Percentiles rank a stretch among this genome's conserved stretches.
These are phyloP conservation scores for Circaetus cinerascens DNA, from an alignment of 2,113 vertebrate species.

Conservation along the genomic window DNA sequence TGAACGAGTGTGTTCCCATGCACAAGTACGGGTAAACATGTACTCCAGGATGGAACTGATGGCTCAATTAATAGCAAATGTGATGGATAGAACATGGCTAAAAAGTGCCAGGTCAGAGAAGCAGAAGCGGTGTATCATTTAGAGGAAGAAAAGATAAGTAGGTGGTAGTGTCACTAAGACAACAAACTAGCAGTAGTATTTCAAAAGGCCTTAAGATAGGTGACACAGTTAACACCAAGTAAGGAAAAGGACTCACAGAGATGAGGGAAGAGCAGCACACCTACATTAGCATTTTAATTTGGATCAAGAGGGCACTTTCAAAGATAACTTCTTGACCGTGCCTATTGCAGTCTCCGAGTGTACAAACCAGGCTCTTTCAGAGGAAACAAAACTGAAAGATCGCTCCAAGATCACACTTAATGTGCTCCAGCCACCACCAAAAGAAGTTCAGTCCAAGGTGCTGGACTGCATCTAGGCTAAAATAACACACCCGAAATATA, in stretches of 20 bases:
- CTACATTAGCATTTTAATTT: not conserved
- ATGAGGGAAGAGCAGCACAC: not conserved
- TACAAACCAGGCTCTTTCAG: not conserved
- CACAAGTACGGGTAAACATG: not conserved
- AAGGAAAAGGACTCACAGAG: not conserved
- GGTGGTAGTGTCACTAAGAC: not conserved
- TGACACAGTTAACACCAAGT: not conserved
- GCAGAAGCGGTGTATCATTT: not conserved
- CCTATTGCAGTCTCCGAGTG: not conserved
- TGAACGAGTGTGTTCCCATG: not conserved
- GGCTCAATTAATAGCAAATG: not conserved
- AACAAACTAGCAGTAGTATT: not conserved
- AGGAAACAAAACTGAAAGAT: not conserved
- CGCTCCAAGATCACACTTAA: not conserved
- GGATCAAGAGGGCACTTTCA: not conserved
- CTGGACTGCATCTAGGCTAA: not conserved
- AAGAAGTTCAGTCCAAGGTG: not conserved
- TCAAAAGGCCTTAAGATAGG: not conserved
- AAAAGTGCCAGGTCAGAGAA: not conserved
- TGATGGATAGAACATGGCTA: not conserved
- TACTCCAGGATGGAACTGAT: not conserved
- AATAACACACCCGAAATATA: not conserved
- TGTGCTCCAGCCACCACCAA: not conserved
- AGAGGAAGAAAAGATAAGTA: not conserved
- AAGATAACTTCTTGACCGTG: not conserved